These are phyloP conservation scores for Pavo muticus DNA, from an alignment of 2,113 vertebrate genomes.

Conservation along the genomic window DNA sequence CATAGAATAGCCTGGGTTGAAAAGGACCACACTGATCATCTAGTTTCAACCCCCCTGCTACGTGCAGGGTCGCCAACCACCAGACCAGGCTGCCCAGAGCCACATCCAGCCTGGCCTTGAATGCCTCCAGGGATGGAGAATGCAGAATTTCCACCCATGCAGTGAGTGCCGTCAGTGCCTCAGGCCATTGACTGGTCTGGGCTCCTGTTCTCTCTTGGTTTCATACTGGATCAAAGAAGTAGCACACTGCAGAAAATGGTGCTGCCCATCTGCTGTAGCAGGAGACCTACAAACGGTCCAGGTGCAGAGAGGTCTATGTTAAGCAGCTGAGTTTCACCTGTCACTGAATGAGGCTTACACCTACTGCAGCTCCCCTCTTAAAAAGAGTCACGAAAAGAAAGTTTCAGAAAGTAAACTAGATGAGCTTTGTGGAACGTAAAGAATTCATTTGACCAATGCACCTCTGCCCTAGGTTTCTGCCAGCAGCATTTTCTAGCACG, in stretches of 20 bases:
- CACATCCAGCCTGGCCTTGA: too few relatives aligned
- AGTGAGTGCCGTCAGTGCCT: background rate
- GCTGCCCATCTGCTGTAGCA: background rate
- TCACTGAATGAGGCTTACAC: slow-evolving; percentile 19
- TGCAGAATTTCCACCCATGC: background rate
- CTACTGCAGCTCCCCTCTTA: background rate
- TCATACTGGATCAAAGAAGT: background rate
- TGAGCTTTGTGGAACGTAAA: background rate
- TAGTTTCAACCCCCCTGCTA: too few relatives aligned
- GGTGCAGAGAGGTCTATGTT: slow-evolving; percentile 2
- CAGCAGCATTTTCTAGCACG: slow-evolving; percentile 29
- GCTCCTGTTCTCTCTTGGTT: background rate
- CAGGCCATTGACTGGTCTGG: background rate
- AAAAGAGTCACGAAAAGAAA: background rate
- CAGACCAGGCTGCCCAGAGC: too few relatives aligned
- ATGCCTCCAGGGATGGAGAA: background rate
- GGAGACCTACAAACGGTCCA: background rate
- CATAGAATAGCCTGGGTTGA: too few relatives aligned
- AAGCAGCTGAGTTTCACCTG: slow-evolving; percentile 19
- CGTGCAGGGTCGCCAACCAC: too few relatives aligned
- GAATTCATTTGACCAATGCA: background rate
- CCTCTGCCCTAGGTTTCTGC: background rate
- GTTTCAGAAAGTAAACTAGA: background rate
- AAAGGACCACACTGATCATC: too few relatives aligned
- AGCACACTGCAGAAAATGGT: background rate